phyloP scores from a whole-genome alignment of 2,797 vertebrate species.

The Halcyon chelicuti region DNA sequence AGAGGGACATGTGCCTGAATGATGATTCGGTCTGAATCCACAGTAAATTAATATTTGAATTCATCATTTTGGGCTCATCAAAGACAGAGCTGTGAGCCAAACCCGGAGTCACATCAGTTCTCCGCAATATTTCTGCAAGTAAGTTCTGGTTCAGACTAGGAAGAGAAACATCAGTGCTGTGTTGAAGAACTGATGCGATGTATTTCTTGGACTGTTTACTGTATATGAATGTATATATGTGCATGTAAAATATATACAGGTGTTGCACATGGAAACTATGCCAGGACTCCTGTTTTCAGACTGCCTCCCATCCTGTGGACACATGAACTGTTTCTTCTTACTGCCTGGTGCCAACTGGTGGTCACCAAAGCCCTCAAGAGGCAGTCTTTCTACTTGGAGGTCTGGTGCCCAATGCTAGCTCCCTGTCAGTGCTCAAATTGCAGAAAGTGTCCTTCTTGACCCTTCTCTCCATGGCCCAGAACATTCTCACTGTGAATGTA shows the following conservation, averaged over 20 bases:
- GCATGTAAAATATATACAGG: slow-evolving; percentile 4
- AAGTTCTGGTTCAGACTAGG: neutral
- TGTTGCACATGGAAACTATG: neutral
- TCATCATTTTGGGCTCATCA: neutral
- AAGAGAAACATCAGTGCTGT: neutral
- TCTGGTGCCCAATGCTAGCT: neutral
- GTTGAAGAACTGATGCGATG: neutral
- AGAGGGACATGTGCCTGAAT: neutral
- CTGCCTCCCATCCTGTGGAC: neutral
- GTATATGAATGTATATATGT: slow-evolving; percentile 33
- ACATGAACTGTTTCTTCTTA: neutral
- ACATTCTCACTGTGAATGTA: neutral
- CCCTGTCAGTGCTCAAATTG: neutral
- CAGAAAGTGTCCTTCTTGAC: neutral
- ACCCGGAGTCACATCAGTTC: neutral
- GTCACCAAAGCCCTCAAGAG: neutral
- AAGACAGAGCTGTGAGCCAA: neutral
- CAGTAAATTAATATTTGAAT: neutral
- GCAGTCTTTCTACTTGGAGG: neutral
- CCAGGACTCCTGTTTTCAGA: neutral
- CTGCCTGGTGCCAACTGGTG: neutral
- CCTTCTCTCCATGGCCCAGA: neutral
- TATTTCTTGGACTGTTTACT: slow-evolving; percentile 17
- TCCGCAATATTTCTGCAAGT: neutral
- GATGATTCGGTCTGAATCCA: neutral